phyloP scores from a whole-genome alignment of 1,140 invertebrate species.

The Leptopilina clavipes region DNA sequence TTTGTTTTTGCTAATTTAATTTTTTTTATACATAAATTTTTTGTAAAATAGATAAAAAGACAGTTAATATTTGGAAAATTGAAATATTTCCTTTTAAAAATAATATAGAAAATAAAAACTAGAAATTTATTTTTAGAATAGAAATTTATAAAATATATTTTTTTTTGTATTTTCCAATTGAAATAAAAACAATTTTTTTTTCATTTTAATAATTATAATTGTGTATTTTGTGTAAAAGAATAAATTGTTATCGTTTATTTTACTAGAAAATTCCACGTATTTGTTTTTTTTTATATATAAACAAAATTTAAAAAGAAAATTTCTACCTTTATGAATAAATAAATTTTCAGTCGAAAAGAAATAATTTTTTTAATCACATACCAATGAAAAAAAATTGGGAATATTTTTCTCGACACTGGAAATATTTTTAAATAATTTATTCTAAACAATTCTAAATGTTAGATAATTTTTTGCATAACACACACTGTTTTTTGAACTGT shows the following conservation, averaged over 20 bases:
- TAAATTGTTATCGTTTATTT: constrained; percentile 19
- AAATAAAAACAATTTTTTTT: background rate
- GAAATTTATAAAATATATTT: background rate
- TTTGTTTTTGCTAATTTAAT: no score
- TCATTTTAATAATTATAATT: constrained; percentile 3
- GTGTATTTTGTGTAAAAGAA: background rate
- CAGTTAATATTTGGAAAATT: background rate
- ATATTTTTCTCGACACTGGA: background rate
- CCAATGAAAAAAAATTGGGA: background rate
- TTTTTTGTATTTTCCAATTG: background rate
- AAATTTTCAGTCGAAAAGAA: no score
- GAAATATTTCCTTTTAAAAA: background rate
- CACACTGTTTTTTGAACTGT: background rate
- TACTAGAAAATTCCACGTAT: background rate
- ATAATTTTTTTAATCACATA: no score
- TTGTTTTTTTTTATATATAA: no score
- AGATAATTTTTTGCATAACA: no score
- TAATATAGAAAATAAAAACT: background rate
- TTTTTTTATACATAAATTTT: no score
- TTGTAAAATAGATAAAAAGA: background rate
- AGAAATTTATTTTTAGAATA: background rate
- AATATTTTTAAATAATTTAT: no score
- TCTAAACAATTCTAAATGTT: no score
- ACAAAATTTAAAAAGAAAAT: no score
- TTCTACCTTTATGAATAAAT: no score